These are phyloP conservation scores for Forficula auricularia DNA, from an alignment of 1,140 invertebrate species.

Conservation along the genomic window DNA sequence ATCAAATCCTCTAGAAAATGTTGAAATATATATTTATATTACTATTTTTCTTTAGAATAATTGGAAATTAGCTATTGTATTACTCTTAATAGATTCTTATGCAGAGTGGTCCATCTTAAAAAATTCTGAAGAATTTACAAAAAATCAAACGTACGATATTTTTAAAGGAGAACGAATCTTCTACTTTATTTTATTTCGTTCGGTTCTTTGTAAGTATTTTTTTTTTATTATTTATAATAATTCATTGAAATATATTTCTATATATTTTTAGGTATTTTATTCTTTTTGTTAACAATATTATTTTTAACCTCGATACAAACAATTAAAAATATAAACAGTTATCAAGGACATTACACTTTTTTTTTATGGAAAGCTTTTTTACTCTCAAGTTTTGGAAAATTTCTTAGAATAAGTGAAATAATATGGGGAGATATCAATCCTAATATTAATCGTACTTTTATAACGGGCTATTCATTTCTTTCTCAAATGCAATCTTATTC, in stretches of 20 bases:
- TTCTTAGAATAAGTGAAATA: slow-evolving; percentile 24
- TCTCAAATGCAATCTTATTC: slow-evolving; percentile 27
- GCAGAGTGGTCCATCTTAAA: neutral
- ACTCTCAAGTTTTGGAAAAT: slow-evolving; percentile 25
- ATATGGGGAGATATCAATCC: slow-evolving; percentile 24
- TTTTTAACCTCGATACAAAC: slow-evolving; percentile 22
- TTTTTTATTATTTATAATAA: slow-evolving; percentile 13
- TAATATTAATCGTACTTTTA: slow-evolving; percentile 22
- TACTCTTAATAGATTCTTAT: neutral
- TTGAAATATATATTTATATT: slow-evolving; percentile 9
- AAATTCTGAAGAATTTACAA: neutral
- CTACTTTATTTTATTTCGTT: slow-evolving; percentile 21
- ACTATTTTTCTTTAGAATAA: too few relatives aligned
- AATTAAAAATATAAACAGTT: slow-evolving; percentile 15
- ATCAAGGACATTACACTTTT: slow-evolving; percentile 18
- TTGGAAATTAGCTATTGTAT: slow-evolving; percentile 5
- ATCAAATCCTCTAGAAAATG: slow-evolving; percentile 24
- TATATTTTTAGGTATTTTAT: slow-evolving; percentile 21
- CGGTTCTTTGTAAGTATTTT: too few relatives aligned
- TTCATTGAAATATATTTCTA: too few relatives aligned
- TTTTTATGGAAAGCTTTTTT: slow-evolving; percentile 22
- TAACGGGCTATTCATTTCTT: slow-evolving; percentile 25
- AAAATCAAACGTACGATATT: slow-evolving; percentile 7
- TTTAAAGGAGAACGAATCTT: slow-evolving; percentile 22
- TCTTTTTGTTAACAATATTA: slow-evolving; percentile 14